Evolutionary conservation across 2,797 vertebrate genomes (phyloP), one percentile per base, ranked within the genome.

Genomic region (Chrosomus eos): DNA sequence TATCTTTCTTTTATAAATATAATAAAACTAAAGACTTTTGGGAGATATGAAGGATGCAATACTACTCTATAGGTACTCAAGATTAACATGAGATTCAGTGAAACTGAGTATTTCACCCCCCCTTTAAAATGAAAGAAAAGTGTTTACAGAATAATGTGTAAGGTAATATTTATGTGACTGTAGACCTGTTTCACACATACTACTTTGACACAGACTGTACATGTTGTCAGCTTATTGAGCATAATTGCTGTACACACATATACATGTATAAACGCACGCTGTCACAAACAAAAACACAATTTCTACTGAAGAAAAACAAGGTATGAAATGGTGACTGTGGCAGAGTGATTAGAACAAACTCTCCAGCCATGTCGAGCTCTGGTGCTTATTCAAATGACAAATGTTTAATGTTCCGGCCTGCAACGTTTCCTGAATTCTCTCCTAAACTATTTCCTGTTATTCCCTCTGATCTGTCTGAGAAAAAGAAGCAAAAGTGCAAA

Each of bases 401-500:
- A 58, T 7, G 51, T 60, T 60, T 3, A 43, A 28, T 16, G 36
- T 77, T 77, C 16, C 8, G 1, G 33, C 36, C 36, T 77, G n/a
- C 55, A 40, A 68, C 2, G 0, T 48, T 67, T 67, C 19, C 62
- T 67, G 77, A 48, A 33, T 67, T 21, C 19, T 64, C 62, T 67
- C 28, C 26, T 43, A 31, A 67, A 45, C 31, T 31, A 31, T 51
- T 66, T 66, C 18, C 18, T 8, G 40, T 31, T 28, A 16, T 66
- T 80, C 5, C 40, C 62, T 66, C 40, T 66, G 40, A 79, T 79
- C 19, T 51, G 38, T 26, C 28, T 33, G 31, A 80, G 67, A 58
- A 40, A 71, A 68, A 48, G 80, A 28, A 19, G 31, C n/a, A 51
- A 66, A 48, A 80, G 43, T 1, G 26, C 43, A 23, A 33, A 67